These are phyloP conservation scores for Saccopteryx bilineata DNA, from an alignment of 2,113 vertebrate species.

Conservation along the genomic window DNA sequence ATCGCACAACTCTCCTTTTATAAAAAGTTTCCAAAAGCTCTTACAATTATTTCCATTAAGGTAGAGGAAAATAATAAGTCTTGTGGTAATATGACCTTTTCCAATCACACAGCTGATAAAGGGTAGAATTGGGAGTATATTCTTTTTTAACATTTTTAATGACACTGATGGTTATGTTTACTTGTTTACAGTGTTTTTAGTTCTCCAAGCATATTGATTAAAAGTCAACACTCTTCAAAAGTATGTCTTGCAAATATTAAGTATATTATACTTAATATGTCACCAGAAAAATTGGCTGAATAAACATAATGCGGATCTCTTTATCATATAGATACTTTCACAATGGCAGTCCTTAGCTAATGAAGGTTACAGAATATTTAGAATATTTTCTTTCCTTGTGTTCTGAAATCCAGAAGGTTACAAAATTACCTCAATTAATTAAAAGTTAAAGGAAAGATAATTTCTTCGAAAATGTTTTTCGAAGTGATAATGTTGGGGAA, in stretches of 20 bases:
- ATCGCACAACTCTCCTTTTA: not conserved
- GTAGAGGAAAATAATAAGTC: not conserved
- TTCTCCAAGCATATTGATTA: not conserved
- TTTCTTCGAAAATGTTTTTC: not conserved
- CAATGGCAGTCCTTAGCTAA: not conserved
- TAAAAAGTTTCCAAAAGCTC: not conserved
- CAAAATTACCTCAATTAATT: slow-evolving; percentile 20
- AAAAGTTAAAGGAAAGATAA: not conserved
- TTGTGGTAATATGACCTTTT: not conserved
- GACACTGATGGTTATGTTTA: not conserved
- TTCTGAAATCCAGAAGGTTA: not conserved
- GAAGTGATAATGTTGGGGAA: slow-evolving; percentile 6
- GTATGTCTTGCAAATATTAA: not conserved
- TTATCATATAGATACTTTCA: not conserved
- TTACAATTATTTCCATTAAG: not conserved
- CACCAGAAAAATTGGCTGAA: not conserved
- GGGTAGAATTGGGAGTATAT: not conserved
- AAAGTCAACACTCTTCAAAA: not conserved
- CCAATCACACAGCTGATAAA: not conserved
- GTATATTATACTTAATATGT: not conserved
- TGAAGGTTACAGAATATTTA: not conserved
- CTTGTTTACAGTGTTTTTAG: not conserved
- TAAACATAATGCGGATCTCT: not conserved
- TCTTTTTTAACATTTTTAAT: not conserved
- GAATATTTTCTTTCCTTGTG: not conserved